These are phyloP conservation scores for Ctena decussata DNA, from an alignment of 2,888 invertebrate species.

Conservation along the genomic window DNA sequence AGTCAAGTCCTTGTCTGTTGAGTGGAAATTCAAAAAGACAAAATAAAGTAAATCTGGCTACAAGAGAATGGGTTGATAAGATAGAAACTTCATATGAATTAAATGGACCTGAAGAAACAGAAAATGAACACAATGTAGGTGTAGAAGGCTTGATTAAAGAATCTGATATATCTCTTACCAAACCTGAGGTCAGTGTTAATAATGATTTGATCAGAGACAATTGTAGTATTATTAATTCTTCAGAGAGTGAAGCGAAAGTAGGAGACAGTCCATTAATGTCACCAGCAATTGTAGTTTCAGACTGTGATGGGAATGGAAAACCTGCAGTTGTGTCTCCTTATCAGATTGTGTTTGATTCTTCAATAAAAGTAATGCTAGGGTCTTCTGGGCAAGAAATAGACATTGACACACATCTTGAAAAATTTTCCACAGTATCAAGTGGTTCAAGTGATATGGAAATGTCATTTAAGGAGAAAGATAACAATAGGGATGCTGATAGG, in stretches of 20 bases:
- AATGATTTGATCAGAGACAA: too few relatives aligned
- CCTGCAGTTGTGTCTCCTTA: not conserved
- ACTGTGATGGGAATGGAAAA: not conserved
- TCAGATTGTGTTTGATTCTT: not conserved
- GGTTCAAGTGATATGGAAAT: slow-evolving; percentile 21
- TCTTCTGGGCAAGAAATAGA: not conserved
- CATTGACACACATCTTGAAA: slow-evolving; percentile 41
- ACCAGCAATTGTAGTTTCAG: not conserved
- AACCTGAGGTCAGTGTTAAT: too few relatives aligned
- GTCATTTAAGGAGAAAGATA: not conserved
- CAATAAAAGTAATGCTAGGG: not conserved
- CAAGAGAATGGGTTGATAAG: not conserved
- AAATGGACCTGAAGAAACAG: too few relatives aligned
- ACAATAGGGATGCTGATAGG: not conserved
- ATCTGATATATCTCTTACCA: too few relatives aligned
- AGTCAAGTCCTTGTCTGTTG: too few relatives aligned
- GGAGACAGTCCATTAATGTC: not conserved
- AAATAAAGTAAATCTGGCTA: not conserved
- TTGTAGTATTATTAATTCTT: too few relatives aligned
- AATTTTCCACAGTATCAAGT: slow-evolving; percentile 38
- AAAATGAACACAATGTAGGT: too few relatives aligned
- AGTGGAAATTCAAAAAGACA: not conserved
- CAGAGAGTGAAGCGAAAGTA: too few relatives aligned
- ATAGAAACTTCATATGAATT: too few relatives aligned
- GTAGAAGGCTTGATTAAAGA: too few relatives aligned